phyloP scores from a whole-genome alignment of 2,113 vertebrate species.

The Emydocephalus ijimae region DNA sequence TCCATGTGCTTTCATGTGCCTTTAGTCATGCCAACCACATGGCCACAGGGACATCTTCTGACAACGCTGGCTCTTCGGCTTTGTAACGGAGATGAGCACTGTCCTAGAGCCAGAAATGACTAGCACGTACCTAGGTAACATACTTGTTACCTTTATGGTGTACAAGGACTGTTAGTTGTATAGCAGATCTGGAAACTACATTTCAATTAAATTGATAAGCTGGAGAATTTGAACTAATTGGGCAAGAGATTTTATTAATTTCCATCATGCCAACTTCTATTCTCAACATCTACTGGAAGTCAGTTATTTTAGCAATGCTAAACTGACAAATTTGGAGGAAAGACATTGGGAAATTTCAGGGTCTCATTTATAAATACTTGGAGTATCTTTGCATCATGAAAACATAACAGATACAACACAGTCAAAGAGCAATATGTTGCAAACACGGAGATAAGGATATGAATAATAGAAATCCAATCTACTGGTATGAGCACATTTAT shows the following conservation, averaged over 20 bases:
- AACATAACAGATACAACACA: not conserved
- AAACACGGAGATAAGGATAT: not conserved
- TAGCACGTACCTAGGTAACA: too few species aligned
- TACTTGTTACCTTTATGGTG: not conserved
- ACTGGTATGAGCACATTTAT: not conserved
- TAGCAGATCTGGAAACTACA: not conserved
- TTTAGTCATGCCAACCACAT: too few species aligned
- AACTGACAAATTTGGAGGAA: not conserved
- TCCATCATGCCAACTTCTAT: not conserved
- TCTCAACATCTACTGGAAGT: not conserved
- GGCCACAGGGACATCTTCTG: too few species aligned
- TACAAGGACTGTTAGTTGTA: not conserved
- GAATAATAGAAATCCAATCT: conserved; percentile 1
- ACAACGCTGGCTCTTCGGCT: too few species aligned
- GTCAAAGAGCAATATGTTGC: not conserved
- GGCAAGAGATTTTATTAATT: not conserved
- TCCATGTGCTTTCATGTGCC: too few species aligned
- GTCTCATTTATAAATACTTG: not conserved
- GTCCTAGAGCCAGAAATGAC: too few species aligned
- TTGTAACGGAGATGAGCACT: too few species aligned
- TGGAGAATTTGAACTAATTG: not conserved
- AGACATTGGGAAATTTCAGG: not conserved
- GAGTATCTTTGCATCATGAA: not conserved
- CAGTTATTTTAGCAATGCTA: not conserved
- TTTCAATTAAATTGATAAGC: not conserved